Evolutionary conservation across 2,797 vertebrate genomes (phyloP).

Genomic region (Dipus sagitta): DNA sequence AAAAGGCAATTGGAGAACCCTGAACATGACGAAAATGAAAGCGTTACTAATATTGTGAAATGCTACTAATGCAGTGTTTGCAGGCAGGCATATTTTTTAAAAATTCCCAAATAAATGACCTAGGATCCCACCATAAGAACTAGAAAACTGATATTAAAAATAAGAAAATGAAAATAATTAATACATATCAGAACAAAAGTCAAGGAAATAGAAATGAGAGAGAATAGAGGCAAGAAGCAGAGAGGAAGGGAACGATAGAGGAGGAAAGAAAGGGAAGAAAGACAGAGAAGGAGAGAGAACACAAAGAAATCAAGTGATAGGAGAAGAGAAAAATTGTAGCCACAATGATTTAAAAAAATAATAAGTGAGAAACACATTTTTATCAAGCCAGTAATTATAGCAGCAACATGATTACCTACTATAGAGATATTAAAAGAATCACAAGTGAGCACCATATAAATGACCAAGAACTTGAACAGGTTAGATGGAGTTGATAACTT

Average conservation of each 20-base stretch:
- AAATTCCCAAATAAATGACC: not conserved
- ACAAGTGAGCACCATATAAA: not conserved
- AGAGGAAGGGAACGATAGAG: no score
- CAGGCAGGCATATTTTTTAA: not conserved
- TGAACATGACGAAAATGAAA: not conserved
- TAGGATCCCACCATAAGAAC: not conserved
- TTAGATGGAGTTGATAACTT: not conserved
- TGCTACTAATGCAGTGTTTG: not conserved
- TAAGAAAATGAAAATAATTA: not conserved
- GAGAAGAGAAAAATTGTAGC: not conserved
- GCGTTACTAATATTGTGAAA: not conserved
- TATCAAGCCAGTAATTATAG: not conserved
- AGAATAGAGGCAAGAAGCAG: not conserved
- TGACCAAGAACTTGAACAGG: not conserved
- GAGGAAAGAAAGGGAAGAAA: no score
- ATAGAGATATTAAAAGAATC: not conserved
- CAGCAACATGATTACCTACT: fast-evolving
- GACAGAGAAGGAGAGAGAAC: not conserved
- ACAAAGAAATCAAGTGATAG: not conserved
- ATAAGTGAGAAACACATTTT: not conserved
- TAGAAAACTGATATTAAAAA: not conserved
- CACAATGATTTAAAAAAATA: not conserved
- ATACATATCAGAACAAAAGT: slow-evolving; percentile 18
- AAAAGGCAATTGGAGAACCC: not conserved
- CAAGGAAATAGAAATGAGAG: not conserved